Conservation (phyloP, 2,888 invertebrate genomes). For the Chrysopilus asiliformis region DNA sequence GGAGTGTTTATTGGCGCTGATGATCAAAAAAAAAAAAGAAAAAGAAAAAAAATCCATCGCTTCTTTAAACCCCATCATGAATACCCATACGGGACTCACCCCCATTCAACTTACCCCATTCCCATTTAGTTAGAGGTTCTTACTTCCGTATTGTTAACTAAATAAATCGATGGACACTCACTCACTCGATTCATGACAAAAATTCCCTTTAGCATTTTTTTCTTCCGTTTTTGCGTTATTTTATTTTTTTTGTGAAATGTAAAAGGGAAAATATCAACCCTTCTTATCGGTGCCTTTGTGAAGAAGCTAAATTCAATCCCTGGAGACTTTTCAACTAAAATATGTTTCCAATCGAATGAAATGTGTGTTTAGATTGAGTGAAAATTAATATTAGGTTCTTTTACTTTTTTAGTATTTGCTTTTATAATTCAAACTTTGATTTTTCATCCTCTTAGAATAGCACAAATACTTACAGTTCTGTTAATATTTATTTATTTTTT, state of each 20-base stretch:
- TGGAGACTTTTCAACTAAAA: conserved; percentile 13
- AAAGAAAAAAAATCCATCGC: too few species aligned
- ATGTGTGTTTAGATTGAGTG: conserved; percentile 12
- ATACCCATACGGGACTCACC: too few species aligned
- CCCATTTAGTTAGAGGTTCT: conserved; percentile 5
- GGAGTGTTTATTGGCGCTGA: too few species aligned
- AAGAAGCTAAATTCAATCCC: conserved; percentile 9
- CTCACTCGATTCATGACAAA: conserved; percentile 7
- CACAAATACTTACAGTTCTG: too few species aligned
- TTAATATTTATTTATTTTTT: too few species aligned
- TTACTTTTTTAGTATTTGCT: too few species aligned
- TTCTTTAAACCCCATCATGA: too few species aligned
- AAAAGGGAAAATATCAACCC: conserved; percentile 2
- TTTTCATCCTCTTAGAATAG: too few species aligned
- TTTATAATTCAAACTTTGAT: too few species aligned
- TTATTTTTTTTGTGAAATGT: conserved; percentile 3
- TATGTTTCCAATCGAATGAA: conserved; percentile 15
- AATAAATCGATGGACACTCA: conserved; percentile 15
- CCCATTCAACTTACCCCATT: too few species aligned
- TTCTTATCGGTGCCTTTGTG: conserved; percentile 3
- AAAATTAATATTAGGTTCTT: conserved; percentile 14
- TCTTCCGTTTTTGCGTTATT: conserved; percentile 5
- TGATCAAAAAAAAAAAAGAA: too few species aligned
- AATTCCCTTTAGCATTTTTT: neutral
- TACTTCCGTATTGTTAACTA: conserved; percentile 12